Base-by-base conservation (phyloP, 2,797 vertebrate species). In the Fundulus diaphanus region DNA sequence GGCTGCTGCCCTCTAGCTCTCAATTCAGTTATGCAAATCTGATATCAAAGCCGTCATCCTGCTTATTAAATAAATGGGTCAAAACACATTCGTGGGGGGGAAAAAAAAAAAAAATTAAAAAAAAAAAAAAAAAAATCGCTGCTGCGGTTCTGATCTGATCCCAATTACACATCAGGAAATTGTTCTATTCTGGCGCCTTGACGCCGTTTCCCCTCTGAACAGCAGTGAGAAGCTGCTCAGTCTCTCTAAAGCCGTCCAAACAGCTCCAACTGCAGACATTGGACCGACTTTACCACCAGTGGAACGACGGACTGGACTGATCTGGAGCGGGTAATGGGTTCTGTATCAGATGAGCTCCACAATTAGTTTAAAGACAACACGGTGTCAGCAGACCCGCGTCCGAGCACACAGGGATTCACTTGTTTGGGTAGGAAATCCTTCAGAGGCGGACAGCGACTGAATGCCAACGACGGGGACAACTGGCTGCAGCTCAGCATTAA, bases 21-120 rank as follows among this genome's bases (percentile, higher is more conserved):
- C 67, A 54, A 35, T 74, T 82, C 68, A 81, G 46, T 49, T 73
- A 87, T 84, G 78, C 77, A 83, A 80, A 91, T 88, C 66, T 75
- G 70, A 86, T 79, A 88, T 90, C 75, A 85, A 70, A 82, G 79
- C 81, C 74, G 81, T 79, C 83, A 83, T 59, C 89, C 82, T 85
- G 81, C 77, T 79, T 82, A 59, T 54, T 46, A 44, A 70, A 83
- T 72, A 85, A 81, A 71, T 78, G 70, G 87, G 85, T 89, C 87
- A 83, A 40, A 80, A 77, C 78, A 76, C 78, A 66, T 16, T 15
- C 37, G 63, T 42, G 35, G 16, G 37, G n/a, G n/a, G n/a, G n/a
- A n/a, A n/a, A n/a, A n/a, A n/a, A n/a, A n/a, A n/a, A n/a, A n/a
- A n/a, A n/a, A n/a, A n/a, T n/a, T n/a, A n/a, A n/a, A n/a, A n/a